Conservation (phyloP, 2,797 vertebrate species). For the Poliocrania exsul region DNA sequence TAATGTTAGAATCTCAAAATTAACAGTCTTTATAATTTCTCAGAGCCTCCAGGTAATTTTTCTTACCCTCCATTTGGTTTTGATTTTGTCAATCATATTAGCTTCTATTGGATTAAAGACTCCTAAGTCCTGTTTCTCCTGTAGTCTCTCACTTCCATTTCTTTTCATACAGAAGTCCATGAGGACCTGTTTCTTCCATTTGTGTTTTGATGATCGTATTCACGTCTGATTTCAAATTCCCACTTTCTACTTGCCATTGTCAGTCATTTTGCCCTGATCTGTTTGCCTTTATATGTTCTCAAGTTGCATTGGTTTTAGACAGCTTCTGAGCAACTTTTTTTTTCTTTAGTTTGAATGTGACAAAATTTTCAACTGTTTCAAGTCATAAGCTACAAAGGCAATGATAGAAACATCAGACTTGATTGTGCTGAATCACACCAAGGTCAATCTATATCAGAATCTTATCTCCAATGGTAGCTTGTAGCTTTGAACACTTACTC, state of each 20-base stretch:
- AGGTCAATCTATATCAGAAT: neutral
- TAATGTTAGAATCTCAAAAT: neutral
- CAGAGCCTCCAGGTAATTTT: neutral
- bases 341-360: neutral
- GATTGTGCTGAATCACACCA: neutral
- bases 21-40: neutral
- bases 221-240: neutral
- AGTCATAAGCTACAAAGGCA: neutral
- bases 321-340: neutral
- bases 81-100: neutral
- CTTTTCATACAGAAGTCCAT: neutral
- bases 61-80: neutral
- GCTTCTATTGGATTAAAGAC: neutral
- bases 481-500: neutral
- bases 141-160: neutral
- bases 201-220: neutral
- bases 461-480: neutral
- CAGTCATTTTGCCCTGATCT: neutral
- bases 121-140: neutral
- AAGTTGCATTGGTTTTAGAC: neutral
- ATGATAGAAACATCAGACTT: neutral
- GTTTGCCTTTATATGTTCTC: neutral
- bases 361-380: neutral
- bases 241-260: neutral
- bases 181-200: neutral